A percentile compares a stretch with the other conserved stretches of the same genome.
Conservation (phyloP, 2,113 vertebrate genomes). For the Brachirus orientalis region DNA sequence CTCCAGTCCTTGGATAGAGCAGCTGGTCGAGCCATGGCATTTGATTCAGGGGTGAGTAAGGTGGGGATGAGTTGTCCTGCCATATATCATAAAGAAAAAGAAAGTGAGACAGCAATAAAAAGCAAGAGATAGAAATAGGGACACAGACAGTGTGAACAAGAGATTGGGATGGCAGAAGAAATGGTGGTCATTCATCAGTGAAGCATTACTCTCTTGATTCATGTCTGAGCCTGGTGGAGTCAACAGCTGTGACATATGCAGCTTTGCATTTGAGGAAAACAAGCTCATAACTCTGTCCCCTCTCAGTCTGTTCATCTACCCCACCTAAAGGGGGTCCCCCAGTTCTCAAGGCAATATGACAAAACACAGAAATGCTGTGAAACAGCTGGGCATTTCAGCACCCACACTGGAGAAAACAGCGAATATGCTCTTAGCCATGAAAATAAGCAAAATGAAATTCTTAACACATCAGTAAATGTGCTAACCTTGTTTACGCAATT, state of each 20-base stretch:
- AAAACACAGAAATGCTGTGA: constrained; percentile 57
- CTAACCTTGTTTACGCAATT: constrained; percentile 50
- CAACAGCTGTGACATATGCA: constrained; percentile 48
- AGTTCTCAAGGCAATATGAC: constrained; percentile 62
- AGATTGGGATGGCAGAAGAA: constrained; percentile 40
- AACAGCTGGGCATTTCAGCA: constrained; percentile 55
- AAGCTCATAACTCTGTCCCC: constrained; percentile 51
- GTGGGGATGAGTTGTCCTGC: constrained; percentile 33
- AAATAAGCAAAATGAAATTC: constrained; percentile 67
- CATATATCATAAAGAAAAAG: constrained; percentile 61
- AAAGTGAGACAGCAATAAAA: constrained; percentile 46
- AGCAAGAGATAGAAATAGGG: constrained; percentile 49
- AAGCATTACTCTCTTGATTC: constrained; percentile 60
- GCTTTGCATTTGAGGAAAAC: constrained; percentile 42
- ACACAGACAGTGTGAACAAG: constrained; percentile 51
- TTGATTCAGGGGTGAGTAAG: constrained; percentile 51
- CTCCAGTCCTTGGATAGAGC: constrained; percentile 56
- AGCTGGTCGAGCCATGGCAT: constrained; percentile 69
- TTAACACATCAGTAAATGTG: constrained; percentile 53
- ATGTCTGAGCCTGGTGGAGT: constrained; percentile 44
- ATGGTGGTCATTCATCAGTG: constrained; percentile 46
- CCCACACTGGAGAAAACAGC: not conserved
- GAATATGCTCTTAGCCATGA: constrained; percentile 34
- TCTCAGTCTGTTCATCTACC: constrained; percentile 42
- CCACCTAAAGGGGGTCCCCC: constrained; percentile 41